A percentile compares a stretch with the other conserved stretches of the same genome.
phyloP scores from a whole-genome alignment of 2,113 vertebrate species.

The Corvus cornix region DNA sequence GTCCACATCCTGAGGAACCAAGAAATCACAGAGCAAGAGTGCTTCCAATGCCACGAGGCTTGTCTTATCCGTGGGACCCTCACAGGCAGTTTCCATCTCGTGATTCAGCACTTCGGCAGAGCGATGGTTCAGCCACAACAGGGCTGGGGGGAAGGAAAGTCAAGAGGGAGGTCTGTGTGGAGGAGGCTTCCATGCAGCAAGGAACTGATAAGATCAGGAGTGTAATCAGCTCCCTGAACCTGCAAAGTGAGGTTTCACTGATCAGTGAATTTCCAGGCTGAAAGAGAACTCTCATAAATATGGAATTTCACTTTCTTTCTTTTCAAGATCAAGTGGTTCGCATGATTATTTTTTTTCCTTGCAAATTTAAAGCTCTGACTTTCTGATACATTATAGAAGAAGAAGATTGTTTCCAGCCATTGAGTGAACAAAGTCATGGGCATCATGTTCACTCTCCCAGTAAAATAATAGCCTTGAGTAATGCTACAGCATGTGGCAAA shows the following conservation, averaged over 20 bases:
- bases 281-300: slow-evolving; percentile 46
- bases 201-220: slow-evolving; percentile 67
- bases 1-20: not conserved
- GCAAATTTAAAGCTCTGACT: not conserved
- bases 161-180: not conserved
- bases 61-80: not conserved
- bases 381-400: not conserved
- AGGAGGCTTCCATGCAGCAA: slow-evolving; percentile 40
- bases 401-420: not conserved
- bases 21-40: not conserved
- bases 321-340: slow-evolving; percentile 27
- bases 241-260: slow-evolving; percentile 44
- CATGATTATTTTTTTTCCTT: not conserved
- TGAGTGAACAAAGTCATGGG: not conserved
- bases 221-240: slow-evolving; percentile 49
- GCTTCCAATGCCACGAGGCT: not conserved
- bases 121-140: not conserved
- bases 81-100: not conserved
- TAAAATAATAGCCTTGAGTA: slow-evolving; percentile 19
- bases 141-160: not conserved
- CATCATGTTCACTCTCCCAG: not conserved
- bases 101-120: slow-evolving; percentile 15
- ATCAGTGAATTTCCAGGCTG: slow-evolving; percentile 27
- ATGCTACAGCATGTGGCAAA: not conserved
- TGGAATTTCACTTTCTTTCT: slow-evolving; percentile 27